These are phyloP conservation scores for Micromys minutus DNA, from an alignment of 2,113 vertebrate species.

Conservation along the genomic window DNA sequence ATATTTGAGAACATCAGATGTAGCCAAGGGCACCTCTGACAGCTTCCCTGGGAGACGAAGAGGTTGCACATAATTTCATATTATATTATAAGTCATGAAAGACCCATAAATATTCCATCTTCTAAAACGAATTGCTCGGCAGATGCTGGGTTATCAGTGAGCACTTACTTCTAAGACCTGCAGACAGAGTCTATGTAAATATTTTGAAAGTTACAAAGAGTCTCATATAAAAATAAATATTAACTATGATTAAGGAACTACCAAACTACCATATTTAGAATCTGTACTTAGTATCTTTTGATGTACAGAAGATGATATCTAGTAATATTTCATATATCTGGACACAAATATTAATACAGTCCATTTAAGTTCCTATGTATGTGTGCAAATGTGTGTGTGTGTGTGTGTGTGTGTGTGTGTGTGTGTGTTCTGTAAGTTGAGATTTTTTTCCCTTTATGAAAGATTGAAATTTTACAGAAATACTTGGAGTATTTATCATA, in stretches of 20 bases:
- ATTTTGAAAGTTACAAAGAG: constrained; percentile 61
- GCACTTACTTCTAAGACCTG: constrained; percentile 62
- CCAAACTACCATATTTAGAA: background rate
- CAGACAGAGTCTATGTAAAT: constrained; percentile 42
- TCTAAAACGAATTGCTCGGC: constrained; percentile 60
- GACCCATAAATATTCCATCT: constrained; percentile 62
- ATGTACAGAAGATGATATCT: background rate
- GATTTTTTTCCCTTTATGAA: background rate
- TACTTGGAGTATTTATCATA: background rate
- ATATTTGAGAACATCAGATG: constrained; percentile 24
- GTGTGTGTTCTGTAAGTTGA: background rate
- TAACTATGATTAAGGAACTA: background rate
- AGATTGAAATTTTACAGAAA: background rate
- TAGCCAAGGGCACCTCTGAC: constrained; percentile 66
- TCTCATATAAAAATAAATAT: constrained; percentile 38
- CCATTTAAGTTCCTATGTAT: background rate
- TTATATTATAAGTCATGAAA: constrained; percentile 39
- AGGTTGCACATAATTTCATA: constrained; percentile 55
- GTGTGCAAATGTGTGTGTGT: background rate
- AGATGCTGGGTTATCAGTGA: constrained; percentile 59
- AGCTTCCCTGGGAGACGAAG: background rate
- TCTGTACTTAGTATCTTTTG: background rate
- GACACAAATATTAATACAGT: background rate
- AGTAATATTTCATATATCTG: background rate
- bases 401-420: background rate